Evolutionary conservation across 2,113 vertebrate species (phyloP).

Genomic region (Crocuta crocuta): DNA sequence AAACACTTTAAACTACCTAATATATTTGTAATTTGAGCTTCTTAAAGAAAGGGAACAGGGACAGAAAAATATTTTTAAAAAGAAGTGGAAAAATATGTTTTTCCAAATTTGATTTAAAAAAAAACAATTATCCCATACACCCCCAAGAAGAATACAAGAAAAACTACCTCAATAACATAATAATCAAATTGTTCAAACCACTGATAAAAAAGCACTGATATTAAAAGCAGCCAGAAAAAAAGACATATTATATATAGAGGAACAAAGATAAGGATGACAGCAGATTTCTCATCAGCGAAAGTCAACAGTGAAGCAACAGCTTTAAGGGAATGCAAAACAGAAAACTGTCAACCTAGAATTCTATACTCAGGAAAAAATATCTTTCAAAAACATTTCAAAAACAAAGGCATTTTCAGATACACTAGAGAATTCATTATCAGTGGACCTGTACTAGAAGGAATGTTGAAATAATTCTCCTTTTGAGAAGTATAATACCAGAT

Average conservation of each 20-base stretch:
- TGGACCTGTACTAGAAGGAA: background rate
- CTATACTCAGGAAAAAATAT: background rate
- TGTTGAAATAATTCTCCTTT: background rate
- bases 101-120: background rate
- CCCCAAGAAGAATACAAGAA: background rate
- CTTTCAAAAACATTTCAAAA: conserved; percentile 17
- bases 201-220: background rate
- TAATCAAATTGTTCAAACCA: conserved; percentile 1
- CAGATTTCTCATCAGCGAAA: background rate
- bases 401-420: conserved; percentile 15
- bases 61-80: background rate
- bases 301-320: background rate
- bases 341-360: background rate
- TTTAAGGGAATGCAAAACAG: background rate
- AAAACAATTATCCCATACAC: background rate
- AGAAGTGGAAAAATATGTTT: background rate
- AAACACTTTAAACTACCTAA: background rate
- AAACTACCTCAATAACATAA: background rate
- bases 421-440: background rate
- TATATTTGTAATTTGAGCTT: background rate
- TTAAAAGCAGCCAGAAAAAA: conserved; percentile 24
- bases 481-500: background rate
- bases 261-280: background rate
- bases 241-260: background rate
- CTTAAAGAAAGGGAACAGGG: background rate